phyloP scores from a whole-genome alignment of 2,113 vertebrate species.

The Rostratula benghalensis region DNA sequence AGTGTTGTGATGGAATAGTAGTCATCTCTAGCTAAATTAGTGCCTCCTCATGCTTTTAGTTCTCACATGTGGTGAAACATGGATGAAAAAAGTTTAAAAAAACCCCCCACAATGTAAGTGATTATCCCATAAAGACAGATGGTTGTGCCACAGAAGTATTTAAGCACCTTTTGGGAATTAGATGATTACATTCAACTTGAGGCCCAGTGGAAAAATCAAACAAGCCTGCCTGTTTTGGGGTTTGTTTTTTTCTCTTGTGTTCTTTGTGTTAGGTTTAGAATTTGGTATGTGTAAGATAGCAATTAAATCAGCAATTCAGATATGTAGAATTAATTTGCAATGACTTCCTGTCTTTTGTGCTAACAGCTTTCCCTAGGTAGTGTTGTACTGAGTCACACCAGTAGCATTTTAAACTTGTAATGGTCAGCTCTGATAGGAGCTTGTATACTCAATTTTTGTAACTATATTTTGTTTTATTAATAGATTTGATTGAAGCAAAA shows the following conservation, averaged over 20 bases:
- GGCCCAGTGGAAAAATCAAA: background rate
- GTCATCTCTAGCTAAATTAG: background rate
- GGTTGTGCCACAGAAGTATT: background rate
- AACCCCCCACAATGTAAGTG: background rate
- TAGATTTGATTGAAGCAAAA: constrained; percentile 96
- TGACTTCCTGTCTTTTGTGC: background rate
- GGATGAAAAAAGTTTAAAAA: background rate
- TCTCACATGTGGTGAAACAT: background rate
- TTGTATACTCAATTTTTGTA: background rate
- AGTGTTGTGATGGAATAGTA: background rate
- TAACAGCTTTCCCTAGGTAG: background rate
- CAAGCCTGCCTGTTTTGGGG: background rate
- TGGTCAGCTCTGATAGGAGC: background rate
- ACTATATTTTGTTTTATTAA: constrained; percentile 3
- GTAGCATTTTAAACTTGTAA: background rate
- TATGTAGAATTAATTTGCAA: background rate
- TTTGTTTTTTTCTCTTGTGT: background rate
- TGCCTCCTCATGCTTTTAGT: background rate
- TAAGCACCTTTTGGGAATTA: background rate
- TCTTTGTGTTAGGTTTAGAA: background rate
- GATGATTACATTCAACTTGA: background rate
- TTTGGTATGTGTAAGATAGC: background rate
- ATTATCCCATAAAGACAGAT: background rate
- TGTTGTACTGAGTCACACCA: background rate
- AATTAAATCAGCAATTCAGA: background rate